Conservation (phyloP, 2,113 vertebrate genomes). For the Columba livia region DNA sequence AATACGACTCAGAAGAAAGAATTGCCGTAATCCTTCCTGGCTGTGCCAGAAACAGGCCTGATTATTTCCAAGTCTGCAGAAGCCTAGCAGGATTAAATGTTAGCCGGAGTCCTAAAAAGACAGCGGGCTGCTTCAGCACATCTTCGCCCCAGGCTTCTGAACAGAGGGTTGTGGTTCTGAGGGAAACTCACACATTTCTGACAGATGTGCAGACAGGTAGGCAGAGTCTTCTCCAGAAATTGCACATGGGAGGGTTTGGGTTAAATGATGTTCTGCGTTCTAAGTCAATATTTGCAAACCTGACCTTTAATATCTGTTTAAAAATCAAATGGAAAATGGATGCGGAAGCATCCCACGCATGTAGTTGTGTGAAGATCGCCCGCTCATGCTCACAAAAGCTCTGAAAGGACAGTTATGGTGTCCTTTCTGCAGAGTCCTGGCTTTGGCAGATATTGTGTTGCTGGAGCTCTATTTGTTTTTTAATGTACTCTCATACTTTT, state of each 20-base stretch:
- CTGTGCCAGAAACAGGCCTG: not conserved
- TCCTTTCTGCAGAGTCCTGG: not conserved
- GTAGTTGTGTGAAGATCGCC: not conserved
- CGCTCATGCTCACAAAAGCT: not conserved
- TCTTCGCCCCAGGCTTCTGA: not conserved
- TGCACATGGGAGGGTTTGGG: not conserved
- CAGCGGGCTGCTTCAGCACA: not conserved
- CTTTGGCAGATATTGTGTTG: not conserved
- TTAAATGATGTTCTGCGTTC: not conserved
- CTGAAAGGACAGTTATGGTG: not conserved
- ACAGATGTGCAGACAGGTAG: not conserved
- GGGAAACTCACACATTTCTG: not conserved
- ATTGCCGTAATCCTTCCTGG: constrained; percentile 3
- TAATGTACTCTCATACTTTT: not conserved
- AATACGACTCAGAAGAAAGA: not conserved
- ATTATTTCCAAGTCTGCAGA: constrained; percentile 16
- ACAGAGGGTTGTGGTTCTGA: not conserved
- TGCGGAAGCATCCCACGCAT: not conserved
- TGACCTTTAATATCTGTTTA: not conserved
- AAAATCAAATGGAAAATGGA: not conserved
- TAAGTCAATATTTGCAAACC: not conserved
- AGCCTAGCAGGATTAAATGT: constrained; percentile 2
- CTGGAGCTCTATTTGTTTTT: not conserved
- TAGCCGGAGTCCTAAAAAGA: not conserved
- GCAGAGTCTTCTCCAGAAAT: not conserved